These are phyloP conservation scores for Martes martes DNA, from an alignment of 2,113 vertebrate genomes.

Conservation along the genomic window DNA sequence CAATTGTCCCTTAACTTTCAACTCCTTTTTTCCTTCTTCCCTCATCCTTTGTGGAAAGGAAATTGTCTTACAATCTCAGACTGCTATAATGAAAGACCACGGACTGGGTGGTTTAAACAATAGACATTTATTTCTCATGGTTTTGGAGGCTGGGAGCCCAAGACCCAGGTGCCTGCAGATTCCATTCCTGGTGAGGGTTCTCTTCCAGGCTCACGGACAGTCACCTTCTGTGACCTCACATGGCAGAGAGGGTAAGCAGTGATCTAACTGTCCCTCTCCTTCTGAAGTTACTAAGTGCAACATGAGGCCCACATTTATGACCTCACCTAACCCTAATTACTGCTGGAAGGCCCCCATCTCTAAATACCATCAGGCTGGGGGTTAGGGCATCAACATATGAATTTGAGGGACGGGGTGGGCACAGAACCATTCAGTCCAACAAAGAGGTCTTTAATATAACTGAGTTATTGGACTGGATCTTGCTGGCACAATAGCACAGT, in stretches of 20 bases:
- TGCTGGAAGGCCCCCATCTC: neutral
- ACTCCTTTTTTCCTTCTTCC: neutral
- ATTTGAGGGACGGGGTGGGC: neutral
- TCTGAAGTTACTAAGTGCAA: neutral
- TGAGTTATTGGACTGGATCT: neutral
- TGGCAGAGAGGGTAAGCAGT: neutral
- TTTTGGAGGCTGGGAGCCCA: neutral
- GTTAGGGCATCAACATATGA: neutral
- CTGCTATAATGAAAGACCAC: neutral
- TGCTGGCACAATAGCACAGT: neutral
- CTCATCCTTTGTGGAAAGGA: accelerated
- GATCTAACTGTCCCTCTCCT: neutral
- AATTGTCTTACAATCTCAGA: neutral
- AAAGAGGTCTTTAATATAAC: neutral
- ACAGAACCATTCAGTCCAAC: neutral
- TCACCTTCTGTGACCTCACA: neutral
- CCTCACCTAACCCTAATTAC: neutral
- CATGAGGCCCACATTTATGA: neutral
- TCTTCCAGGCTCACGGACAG: neutral
- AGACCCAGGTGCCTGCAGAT: neutral
- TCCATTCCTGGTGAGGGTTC: neutral
- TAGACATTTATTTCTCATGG: neutral
- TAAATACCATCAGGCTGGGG: neutral
- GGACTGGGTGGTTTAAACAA: neutral
- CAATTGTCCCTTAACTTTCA: neutral